Evolutionary conservation across 2,797 vertebrate species (phyloP).

Genomic region (Coregonus ussuriensis): DNA sequence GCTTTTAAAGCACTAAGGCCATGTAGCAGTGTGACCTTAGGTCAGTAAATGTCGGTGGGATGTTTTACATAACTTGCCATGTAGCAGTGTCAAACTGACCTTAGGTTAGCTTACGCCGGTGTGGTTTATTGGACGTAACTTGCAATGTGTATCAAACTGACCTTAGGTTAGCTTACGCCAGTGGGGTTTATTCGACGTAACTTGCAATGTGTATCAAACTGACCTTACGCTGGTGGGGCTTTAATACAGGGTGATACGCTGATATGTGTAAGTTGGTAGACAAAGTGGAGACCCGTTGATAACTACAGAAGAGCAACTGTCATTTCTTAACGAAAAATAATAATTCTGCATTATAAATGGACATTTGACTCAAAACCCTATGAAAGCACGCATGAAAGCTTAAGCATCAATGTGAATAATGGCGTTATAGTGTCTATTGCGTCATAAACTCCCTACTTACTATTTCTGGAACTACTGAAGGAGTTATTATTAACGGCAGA

Average conservation of each 20-base stretch:
- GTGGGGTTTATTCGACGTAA: constrained; percentile 15
- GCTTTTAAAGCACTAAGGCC: constrained; percentile 28
- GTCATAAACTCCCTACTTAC: not conserved
- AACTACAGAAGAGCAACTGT: constrained; percentile 67
- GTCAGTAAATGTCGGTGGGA: not conserved
- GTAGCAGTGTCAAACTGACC: constrained; percentile 26
- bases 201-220: constrained; percentile 9
- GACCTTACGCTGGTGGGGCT: constrained; percentile 16
- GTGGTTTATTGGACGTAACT: constrained; percentile 3
- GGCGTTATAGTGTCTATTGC: not conserved
- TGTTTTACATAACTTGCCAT: not conserved
- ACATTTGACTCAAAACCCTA: constrained; percentile 20
- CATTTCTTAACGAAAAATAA: constrained; percentile 8
- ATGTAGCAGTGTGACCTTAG: constrained; percentile 6
- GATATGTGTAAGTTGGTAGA: constrained; percentile 45
- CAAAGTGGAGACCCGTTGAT: constrained; percentile 65
- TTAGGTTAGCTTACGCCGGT: constrained; percentile 11
- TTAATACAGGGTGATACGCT: constrained; percentile 21
- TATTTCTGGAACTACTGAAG: not conserved
- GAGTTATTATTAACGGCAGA: constrained; percentile 23
- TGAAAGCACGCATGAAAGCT: not conserved
- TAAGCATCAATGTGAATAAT: not conserved
- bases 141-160: constrained; percentile 13
- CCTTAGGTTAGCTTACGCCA: constrained; percentile 1
- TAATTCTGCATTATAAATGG: constrained; percentile 36